Evolutionary conservation across 2,888 invertebrate genomes (phyloP).

Genomic region (Gari tellinella): DNA sequence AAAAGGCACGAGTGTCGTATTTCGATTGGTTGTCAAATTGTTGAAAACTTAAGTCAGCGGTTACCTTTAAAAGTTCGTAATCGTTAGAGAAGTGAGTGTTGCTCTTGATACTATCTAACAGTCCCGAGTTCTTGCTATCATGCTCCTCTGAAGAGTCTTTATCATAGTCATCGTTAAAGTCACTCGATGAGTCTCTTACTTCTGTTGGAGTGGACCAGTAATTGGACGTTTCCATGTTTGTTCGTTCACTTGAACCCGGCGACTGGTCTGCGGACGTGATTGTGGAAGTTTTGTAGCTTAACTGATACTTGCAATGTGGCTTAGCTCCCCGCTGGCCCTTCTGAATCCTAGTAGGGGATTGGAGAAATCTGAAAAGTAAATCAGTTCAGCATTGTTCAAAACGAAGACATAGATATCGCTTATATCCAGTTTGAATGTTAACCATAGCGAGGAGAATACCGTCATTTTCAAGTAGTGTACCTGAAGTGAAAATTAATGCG

Average conservation of each 20-base stretch:
- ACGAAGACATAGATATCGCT: no score
- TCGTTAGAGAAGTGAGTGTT: no score
- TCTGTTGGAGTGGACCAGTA: neutral
- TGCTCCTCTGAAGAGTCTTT: neutral
- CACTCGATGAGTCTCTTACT: slow-evolving; percentile 8
- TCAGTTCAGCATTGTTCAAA: no score
- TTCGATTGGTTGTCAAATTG: no score
- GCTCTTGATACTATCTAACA: no score
- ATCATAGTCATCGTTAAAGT: slow-evolving; percentile 3
- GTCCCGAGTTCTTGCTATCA: neutral
- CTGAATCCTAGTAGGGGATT: slow-evolving; percentile 96
- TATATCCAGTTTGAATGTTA: no score
- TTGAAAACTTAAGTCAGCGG: no score
- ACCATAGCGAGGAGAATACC: no score
- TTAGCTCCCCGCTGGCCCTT: slow-evolving; percentile 88
- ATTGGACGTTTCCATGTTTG: neutral
- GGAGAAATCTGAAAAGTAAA: slow-evolving; percentile 92
- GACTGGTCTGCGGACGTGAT: neutral
- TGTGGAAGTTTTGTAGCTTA: neutral
- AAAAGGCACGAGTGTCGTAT: no score
- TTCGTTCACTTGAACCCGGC: neutral
- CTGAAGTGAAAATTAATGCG: no score
- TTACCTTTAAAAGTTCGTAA: no score
- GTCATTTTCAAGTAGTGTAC: no score
- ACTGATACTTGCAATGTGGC: slow-evolving; percentile 66